Conservation (phyloP, 2,888 invertebrate genomes). For the Drepana falcataria region DNA sequence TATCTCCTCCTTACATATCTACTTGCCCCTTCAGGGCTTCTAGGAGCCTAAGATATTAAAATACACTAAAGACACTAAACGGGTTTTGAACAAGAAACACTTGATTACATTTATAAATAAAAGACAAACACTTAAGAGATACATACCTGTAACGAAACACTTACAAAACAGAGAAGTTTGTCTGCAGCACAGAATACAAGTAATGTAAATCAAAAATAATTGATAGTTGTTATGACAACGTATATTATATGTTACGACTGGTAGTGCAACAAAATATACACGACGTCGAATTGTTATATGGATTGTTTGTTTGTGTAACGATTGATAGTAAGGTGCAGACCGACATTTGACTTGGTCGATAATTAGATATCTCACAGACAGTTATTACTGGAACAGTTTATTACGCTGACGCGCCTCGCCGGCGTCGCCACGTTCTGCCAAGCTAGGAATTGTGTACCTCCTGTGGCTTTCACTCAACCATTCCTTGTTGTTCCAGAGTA, state of each 20-base stretch:
- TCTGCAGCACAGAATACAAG: not conserved
- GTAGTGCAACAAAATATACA: not conserved
- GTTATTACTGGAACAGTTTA: slow-evolving; percentile 51
- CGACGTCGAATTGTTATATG: not conserved
- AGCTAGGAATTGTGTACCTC: not conserved
- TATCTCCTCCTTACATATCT: too few relatives aligned
- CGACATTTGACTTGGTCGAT: slow-evolving; percentile 37
- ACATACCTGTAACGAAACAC: too few relatives aligned
- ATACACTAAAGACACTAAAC: too few relatives aligned
- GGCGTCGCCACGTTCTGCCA: slow-evolving; percentile 37
- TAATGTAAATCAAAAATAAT: not conserved
- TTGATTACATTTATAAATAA: too few relatives aligned
- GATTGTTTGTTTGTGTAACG: not conserved
- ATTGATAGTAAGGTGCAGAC: slow-evolving; percentile 7
- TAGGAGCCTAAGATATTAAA: too few relatives aligned
- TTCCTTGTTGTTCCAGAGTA: not conserved
- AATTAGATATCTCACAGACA: slow-evolving; percentile 42
- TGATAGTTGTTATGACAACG: not conserved
- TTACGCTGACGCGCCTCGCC: slow-evolving; percentile 44
- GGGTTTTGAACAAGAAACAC: too few relatives aligned
- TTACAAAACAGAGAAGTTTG: too few relatives aligned
- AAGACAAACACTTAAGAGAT: too few relatives aligned
- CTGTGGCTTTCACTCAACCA: not conserved
- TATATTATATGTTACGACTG: too few relatives aligned
- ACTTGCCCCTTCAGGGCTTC: too few relatives aligned